A percentile compares a stretch with the other conserved stretches of the same genome.
Evolutionary conservation across 2,888 invertebrate genomes (phyloP).

Genomic region (Cistogaster globosa): DNA sequence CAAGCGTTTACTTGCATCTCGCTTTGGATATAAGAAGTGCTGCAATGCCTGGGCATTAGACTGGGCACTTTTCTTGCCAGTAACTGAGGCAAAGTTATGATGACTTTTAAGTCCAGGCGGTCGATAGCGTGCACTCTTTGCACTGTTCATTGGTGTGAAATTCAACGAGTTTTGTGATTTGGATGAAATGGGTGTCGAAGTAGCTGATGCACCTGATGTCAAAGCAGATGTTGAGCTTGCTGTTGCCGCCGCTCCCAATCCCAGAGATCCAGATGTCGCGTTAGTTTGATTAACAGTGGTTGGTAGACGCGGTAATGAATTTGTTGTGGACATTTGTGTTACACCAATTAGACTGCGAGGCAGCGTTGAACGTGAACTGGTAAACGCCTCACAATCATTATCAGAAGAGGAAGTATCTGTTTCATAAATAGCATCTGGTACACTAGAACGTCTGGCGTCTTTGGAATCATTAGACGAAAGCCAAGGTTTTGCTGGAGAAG

Average conservation of each 20-base stretch:
- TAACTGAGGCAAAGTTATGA: conserved; percentile 57
- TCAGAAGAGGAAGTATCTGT: conserved; percentile 76
- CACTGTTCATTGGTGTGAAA: conserved; percentile 84
- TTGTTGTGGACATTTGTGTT: conserved; percentile 86
- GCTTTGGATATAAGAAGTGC: conserved; percentile 85
- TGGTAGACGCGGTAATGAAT: conserved; percentile 90
- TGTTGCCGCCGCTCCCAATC: conserved; percentile 72
- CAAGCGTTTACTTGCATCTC: conserved; percentile 84
- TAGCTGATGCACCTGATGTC: conserved; percentile 65
- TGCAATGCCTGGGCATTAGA: conserved; percentile 85
- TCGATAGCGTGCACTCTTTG: conserved; percentile 93
- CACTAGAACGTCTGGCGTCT: conserved; percentile 84
- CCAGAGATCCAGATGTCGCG: conserved; percentile 83
- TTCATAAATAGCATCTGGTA: conserved; percentile 83
- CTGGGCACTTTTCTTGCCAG: conserved; percentile 54
- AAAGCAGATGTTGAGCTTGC: conserved; percentile 66
- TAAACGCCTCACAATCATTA: conserved; percentile 81
- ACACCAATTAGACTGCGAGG: conserved; percentile 86
- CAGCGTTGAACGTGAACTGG: conserved; percentile 85
- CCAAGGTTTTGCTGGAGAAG: conserved; percentile 81
- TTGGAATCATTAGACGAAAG: conserved; percentile 77
- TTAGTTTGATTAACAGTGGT: conserved; percentile 56
- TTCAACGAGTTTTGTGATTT: conserved; percentile 86
- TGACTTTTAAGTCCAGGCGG: conserved; percentile 86
- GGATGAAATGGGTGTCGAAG: conserved; percentile 84